Evolutionary conservation across 2,888 invertebrate genomes (phyloP).

Genomic region (Rhagophthalmus giganteus): DNA sequence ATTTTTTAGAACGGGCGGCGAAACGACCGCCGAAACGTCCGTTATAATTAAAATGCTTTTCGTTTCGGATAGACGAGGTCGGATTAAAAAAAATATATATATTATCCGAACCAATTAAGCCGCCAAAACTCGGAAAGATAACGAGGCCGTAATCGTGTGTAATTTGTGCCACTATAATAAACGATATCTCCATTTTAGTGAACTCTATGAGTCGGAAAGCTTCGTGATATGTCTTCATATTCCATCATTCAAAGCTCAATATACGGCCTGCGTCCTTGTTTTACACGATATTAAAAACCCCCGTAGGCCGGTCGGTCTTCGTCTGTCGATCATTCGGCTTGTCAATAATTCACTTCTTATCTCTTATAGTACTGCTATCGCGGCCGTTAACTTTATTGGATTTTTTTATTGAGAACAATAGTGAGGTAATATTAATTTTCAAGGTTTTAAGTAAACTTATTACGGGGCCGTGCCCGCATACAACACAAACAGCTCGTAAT

Average conservation of each 20-base stretch:
- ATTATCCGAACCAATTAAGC: no score
- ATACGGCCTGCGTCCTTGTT: constrained; percentile 19
- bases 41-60: constrained; percentile 1
- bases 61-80: no score
- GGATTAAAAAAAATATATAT: no score
- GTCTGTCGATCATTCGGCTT: constrained; percentile 18
- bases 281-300: constrained; percentile 15
- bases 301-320: constrained; percentile 10
- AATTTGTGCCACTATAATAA: no score
- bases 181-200: no score
- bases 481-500: no score
- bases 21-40: background rate
- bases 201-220: constrained; percentile 9
- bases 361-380: constrained; percentile 16
- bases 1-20: background rate
- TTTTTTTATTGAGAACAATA: constrained; percentile 24
- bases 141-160: no score
- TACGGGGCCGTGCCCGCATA: no score
- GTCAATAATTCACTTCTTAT: constrained; percentile 26
- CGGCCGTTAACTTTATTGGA: constrained; percentile 23
- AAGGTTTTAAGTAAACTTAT: constrained; percentile 5
- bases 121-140: no score
- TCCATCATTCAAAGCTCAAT: constrained; percentile 22
- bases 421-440: constrained; percentile 20
- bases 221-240: constrained; percentile 27